phyloP scores from a whole-genome alignment of 2,888 invertebrate species.

The Ypsolopha scabrella region DNA sequence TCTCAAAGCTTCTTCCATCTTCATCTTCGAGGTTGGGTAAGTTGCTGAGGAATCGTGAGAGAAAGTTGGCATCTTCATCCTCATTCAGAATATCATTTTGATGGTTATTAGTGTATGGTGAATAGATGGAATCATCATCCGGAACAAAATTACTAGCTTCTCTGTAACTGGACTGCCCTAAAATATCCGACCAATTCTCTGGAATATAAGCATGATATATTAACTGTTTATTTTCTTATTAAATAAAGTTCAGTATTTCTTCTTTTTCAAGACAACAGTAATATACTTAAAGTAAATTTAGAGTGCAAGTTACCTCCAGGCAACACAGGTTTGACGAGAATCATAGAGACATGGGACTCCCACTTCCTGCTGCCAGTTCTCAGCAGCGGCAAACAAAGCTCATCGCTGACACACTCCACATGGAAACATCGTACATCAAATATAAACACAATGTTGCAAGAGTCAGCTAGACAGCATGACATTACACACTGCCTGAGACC shows the following conservation, averaged over 20 bases:
- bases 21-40: slow-evolving; percentile 50
- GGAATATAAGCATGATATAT: slow-evolving; percentile 14
- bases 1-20: slow-evolving; percentile 37
- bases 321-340: slow-evolving; percentile 79
- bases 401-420: slow-evolving; percentile 78
- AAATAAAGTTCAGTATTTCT: too few species aligned
- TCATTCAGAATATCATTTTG: slow-evolving; percentile 38
- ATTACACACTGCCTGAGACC: slow-evolving; percentile 74
- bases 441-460: slow-evolving; percentile 85
- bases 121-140: slow-evolving; percentile 50
- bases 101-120: slow-evolving; percentile 41
- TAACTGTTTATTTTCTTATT: too few species aligned
- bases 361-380: slow-evolving; percentile 61
- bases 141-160: slow-evolving; percentile 49
- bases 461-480: slow-evolving; percentile 74
- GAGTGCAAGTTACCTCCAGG: slow-evolving; percentile 18
- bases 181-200: slow-evolving; percentile 64
- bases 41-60: slow-evolving; percentile 50
- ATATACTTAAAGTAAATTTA: not conserved
- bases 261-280: not conserved
- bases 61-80: slow-evolving; percentile 46
- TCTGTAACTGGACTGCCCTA: slow-evolving; percentile 54
- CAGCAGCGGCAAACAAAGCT: slow-evolving; percentile 77
- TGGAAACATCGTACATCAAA: slow-evolving; percentile 82
- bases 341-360: slow-evolving; percentile 78